A percentile compares a stretch with the other conserved stretches of the same genome.
Conservation (phyloP, 2,113 vertebrate species). For the Salminus brasiliensis region DNA sequence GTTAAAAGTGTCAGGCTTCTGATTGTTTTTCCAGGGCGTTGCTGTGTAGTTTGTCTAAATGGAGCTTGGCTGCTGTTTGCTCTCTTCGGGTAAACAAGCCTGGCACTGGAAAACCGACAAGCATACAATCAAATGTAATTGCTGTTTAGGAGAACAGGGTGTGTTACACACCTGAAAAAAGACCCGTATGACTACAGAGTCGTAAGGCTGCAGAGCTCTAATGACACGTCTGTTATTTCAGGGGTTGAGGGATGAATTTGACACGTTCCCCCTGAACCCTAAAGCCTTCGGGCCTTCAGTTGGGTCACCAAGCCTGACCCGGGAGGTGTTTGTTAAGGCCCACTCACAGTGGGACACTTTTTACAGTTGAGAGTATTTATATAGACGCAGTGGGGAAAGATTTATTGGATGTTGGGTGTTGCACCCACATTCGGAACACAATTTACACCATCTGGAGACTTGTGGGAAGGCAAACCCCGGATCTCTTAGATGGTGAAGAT, state of each 20-base stretch:
- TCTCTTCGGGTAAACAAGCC: conserved; percentile 70
- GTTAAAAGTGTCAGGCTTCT: conserved; percentile 61
- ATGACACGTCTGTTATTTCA: conserved; percentile 19
- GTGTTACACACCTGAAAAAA: conserved; percentile 62
- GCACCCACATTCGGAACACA: conserved; percentile 9
- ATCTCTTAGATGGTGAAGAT: conserved; percentile 8
- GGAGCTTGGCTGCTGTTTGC: conserved; percentile 61
- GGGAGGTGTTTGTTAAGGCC: background rate
- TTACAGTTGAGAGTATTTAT: conserved; percentile 2
- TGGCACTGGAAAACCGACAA: conserved; percentile 63
- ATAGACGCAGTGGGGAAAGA: conserved; percentile 8
- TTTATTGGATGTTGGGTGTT: conserved; percentile 57
- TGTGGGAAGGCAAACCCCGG: conserved; percentile 15
- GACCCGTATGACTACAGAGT: conserved; percentile 28
- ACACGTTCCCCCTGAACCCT: conserved; percentile 11
- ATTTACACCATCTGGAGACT: conserved; percentile 12
- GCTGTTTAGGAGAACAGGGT: conserved; percentile 59
- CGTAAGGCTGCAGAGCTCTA: conserved; percentile 46
- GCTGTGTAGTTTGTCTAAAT: conserved; percentile 78
- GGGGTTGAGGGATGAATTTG: background rate
- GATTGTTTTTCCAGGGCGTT: conserved; percentile 70
- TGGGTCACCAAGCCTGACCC: background rate
- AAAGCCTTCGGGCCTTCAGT: background rate
- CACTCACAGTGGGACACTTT: conserved; percentile 8
- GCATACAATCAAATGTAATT: conserved; percentile 69